A percentile compares a stretch with the other conserved stretches of the same genome.
phyloP scores from a whole-genome alignment of 2,888 invertebrate species.

The Morpho helenor region DNA sequence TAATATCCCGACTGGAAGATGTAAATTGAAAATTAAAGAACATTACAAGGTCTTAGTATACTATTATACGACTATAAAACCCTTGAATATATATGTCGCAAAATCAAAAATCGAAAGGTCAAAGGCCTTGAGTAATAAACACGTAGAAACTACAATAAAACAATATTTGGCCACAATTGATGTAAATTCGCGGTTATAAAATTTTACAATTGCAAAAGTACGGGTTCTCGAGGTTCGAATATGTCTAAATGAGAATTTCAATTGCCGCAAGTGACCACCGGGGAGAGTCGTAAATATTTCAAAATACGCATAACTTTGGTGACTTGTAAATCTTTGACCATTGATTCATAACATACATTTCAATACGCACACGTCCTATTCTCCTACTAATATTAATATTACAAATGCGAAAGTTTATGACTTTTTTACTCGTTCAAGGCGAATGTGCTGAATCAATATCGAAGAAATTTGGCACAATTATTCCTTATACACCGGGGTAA shows the following conservation, averaged over 20 bases:
- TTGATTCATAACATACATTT: conserved; percentile 3
- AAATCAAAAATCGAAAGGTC: conserved; percentile 37
- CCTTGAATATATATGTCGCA: conserved; percentile 27
- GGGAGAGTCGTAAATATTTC: conserved; percentile 15
- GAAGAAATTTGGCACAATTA: no score
- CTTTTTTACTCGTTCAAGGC: no score
- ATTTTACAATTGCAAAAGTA: conserved; percentile 54
- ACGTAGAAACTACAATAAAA: conserved; percentile 39
- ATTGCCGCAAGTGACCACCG: conserved; percentile 24
- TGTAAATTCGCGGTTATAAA: conserved; percentile 64
- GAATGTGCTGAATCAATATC: no score
- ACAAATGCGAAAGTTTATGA: no score
- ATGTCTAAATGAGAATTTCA: conserved; percentile 27
- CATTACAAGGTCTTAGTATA: conserved; percentile 15
- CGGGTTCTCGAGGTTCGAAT: conserved; percentile 21
- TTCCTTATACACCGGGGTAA: no score
- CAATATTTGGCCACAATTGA: conserved; percentile 46
- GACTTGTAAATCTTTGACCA: conserved; percentile 5
- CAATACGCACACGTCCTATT: no score
- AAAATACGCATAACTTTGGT: conserved; percentile 14
- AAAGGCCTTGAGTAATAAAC: conserved; percentile 40
- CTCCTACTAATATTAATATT: no score
- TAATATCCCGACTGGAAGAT: conserved; percentile 5
- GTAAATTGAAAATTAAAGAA: conserved; percentile 14
- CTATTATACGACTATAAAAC: no score